Evolutionary conservation across 2,113 vertebrate species (phyloP).

Genomic region (Anas platyrhynchos): DNA sequence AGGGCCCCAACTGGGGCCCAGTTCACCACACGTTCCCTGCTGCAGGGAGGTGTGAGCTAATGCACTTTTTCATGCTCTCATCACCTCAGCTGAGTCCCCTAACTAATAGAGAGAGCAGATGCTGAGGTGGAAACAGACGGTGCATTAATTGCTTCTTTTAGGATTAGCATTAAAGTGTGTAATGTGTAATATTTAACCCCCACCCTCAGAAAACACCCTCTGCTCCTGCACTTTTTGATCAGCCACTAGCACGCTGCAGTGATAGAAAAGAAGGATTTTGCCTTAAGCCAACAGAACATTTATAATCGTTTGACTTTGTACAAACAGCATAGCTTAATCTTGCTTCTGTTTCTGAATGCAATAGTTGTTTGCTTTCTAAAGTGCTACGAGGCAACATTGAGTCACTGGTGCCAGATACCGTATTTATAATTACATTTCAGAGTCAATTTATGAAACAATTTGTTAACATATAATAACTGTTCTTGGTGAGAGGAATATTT

Average conservation of each 20-base stretch:
- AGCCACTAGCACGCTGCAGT: background rate
- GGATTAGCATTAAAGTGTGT: background rate
- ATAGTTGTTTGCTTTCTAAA: background rate
- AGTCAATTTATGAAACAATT: background rate
- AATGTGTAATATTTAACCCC: background rate
- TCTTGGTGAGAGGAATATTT: background rate
- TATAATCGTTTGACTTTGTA: background rate
- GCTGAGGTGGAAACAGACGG: background rate
- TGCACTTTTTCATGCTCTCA: background rate
- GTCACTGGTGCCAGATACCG: background rate
- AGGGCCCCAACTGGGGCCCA: background rate
- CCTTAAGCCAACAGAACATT: background rate
- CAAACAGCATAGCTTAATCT: conserved; percentile 4
- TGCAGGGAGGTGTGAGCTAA: background rate
- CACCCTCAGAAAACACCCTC: background rate
- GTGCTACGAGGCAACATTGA: conserved; percentile 34
- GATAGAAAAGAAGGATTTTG: background rate
- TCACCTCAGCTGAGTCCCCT: background rate
- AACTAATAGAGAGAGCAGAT: background rate
- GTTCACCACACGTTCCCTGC: background rate
- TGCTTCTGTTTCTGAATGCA: conserved; percentile 7
- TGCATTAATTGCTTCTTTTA: background rate
- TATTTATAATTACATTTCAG: conserved; percentile 45
- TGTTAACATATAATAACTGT: background rate
- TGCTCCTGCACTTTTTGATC: background rate